Conservation (phyloP, 2,888 invertebrate genomes). For the Dioctria linearis region DNA sequence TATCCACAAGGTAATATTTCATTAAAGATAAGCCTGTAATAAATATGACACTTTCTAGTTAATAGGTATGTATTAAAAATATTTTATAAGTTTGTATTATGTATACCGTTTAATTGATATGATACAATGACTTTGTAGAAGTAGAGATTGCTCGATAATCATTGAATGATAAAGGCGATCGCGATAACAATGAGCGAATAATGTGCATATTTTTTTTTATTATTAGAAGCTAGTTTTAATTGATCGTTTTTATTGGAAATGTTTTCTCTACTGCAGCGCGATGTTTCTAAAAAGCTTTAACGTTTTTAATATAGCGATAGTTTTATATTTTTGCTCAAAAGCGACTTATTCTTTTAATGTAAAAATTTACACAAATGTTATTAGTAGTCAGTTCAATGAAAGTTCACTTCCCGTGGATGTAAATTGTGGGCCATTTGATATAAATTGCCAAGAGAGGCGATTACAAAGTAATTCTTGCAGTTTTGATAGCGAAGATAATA, state of each 20-base stretch:
- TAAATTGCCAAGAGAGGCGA: conserved; percentile 21
- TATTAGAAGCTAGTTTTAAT: conserved; percentile 22
- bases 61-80: conserved; percentile 6
- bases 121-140: conserved; percentile 13
- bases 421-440: conserved; percentile 24
- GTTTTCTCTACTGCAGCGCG: conserved; percentile 13
- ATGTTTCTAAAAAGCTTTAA: conserved; percentile 1
- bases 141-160: conserved; percentile 30
- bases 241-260: conserved; percentile 20
- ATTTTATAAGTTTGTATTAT: neutral
- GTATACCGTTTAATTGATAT: neutral
- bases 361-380: neutral
- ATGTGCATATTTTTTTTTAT: conserved; percentile 24
- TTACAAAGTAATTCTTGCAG: neutral
- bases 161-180: neutral
- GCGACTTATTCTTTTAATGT: neutral
- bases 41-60: conserved; percentile 21
- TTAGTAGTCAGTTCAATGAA: neutral
- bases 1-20: conserved; percentile 5
- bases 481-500: neutral
- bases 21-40: conserved; percentile 17
- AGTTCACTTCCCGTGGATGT: conserved; percentile 6
- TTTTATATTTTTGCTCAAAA: conserved; percentile 6
- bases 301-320: conserved; percentile 7
- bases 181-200: conserved; percentile 23